Percentiles rank a stretch among this genome's conserved stretches.
Evolutionary conservation across 2,113 vertebrate genomes (phyloP).

Genomic region (Charina bottae): DNA sequence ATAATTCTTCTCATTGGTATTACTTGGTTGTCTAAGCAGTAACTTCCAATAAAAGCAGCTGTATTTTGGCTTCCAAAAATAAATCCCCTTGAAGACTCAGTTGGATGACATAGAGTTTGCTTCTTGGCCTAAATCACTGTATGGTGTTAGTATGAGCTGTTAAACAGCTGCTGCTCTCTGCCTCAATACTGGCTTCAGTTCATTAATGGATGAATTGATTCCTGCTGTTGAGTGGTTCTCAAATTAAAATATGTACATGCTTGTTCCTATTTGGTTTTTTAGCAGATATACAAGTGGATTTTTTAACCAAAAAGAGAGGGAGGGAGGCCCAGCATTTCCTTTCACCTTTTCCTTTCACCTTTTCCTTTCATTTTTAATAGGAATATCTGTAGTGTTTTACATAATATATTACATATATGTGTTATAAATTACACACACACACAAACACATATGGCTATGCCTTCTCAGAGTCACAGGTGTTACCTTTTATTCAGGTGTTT

Average conservation of each 20-base stretch:
- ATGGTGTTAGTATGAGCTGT: constrained; percentile 5
- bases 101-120: neutral
- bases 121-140: constrained; percentile 22
- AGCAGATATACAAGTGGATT: constrained; percentile 42
- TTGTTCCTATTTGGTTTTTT: constrained; percentile 47
- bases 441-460: too few relatives aligned
- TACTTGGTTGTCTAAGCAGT: constrained; percentile 21
- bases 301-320: constrained; percentile 1
- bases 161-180: neutral
- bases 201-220: constrained; percentile 24
- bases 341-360: constrained; percentile 32
- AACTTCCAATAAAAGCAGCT: constrained; percentile 6
- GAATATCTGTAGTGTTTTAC: neutral
- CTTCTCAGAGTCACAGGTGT: neutral
- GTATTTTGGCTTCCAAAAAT: constrained; percentile 26
- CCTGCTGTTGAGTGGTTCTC: constrained; percentile 33
- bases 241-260: constrained; percentile 46
- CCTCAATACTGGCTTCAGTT: neutral
- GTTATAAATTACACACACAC: neutral
- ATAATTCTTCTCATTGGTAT: neutral
- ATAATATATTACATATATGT: neutral
- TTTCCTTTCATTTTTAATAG: constrained; percentile 32
- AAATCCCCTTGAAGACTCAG: neutral
- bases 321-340: constrained; percentile 38
- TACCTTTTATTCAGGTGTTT: neutral